A percentile compares a stretch with the other conserved stretches of the same genome.
Evolutionary conservation across 2,888 invertebrate genomes (phyloP).

Genomic region (Melolontha melolontha): DNA sequence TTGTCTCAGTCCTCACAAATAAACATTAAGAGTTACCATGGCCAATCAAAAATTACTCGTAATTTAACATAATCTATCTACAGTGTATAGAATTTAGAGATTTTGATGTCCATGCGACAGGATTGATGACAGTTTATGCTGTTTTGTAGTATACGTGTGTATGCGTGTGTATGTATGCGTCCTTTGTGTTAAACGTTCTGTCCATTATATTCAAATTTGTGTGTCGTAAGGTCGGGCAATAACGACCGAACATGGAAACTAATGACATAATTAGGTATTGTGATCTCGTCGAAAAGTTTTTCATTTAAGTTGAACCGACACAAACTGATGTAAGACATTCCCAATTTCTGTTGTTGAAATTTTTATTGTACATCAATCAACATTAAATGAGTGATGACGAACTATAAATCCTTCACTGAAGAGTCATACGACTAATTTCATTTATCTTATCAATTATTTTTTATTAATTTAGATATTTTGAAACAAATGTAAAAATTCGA

Average conservation of each 20-base stretch:
- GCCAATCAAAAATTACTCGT: constrained; percentile 38
- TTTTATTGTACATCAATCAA: constrained; percentile 35
- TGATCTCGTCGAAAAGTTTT: constrained; percentile 31
- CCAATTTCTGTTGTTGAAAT: constrained; percentile 24
- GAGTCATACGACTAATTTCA: not conserved
- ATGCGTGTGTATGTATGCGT: constrained; percentile 4
- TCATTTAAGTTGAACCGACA: not conserved
- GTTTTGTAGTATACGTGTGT: constrained; percentile 12
- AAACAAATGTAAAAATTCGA: no score
- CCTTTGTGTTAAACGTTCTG: constrained; percentile 33
- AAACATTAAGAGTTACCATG: constrained; percentile 34
- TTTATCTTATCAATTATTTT: no score
- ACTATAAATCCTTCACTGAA: constrained; percentile 17
- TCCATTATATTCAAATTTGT: constrained; percentile 38
- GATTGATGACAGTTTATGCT: constrained; percentile 17
- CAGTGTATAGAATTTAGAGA: not conserved
- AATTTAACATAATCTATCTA: constrained; percentile 32
- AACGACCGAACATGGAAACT: constrained; percentile 37
- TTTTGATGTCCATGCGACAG: constrained; percentile 20
- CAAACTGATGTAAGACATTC: constrained; percentile 15
- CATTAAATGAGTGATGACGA: not conserved
- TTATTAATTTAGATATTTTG: no score
- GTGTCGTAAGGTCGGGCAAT: constrained; percentile 32
- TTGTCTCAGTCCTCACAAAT: constrained; percentile 28
- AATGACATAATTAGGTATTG: constrained; percentile 37